These are phyloP conservation scores for Cricetomys ansorgei DNA, from an alignment of 2,113 vertebrate genomes.

Conservation along the genomic window DNA sequence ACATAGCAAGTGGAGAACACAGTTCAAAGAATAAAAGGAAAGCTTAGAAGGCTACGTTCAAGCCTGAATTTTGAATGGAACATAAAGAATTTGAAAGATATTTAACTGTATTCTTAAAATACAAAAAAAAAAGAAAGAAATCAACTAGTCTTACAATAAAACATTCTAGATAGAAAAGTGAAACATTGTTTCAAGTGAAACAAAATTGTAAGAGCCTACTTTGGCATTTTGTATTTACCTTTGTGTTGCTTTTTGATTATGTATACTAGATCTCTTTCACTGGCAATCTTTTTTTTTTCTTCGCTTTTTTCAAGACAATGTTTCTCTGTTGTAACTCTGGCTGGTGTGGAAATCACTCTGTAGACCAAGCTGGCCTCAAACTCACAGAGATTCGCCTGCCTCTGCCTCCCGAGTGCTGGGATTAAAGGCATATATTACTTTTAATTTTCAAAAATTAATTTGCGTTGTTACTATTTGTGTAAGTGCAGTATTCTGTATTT, in stretches of 20 bases:
- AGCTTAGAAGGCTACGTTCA: slow-evolving; percentile 36
- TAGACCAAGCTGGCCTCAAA: too few species aligned
- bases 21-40: slow-evolving; percentile 39
- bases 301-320: too few species aligned
- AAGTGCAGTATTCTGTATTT: neutral
- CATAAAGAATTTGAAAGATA: neutral
- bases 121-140: too few species aligned
- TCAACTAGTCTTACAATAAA: neutral
- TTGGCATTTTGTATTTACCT: neutral
- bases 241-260: neutral
- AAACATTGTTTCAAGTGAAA: slow-evolving; percentile 59
- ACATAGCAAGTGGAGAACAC: slow-evolving; percentile 55
- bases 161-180: neutral
- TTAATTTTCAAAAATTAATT: neutral
- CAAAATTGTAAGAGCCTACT: neutral
- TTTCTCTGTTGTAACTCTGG: too few species aligned
- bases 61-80: slow-evolving; percentile 54
- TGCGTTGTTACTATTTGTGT: neutral
- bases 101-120: slow-evolving; percentile 24
- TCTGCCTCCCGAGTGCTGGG: too few species aligned
- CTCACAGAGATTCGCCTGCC: too few species aligned
- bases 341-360: too few species aligned
- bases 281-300: too few species aligned
- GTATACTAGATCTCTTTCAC: neutral
- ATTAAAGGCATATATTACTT: neutral